A percentile compares a stretch with the other conserved stretches of the same genome.
These are phyloP conservation scores for Cylindroiulus punctatus DNA, from an alignment of 2,888 invertebrate genomes.

Conservation along the genomic window DNA sequence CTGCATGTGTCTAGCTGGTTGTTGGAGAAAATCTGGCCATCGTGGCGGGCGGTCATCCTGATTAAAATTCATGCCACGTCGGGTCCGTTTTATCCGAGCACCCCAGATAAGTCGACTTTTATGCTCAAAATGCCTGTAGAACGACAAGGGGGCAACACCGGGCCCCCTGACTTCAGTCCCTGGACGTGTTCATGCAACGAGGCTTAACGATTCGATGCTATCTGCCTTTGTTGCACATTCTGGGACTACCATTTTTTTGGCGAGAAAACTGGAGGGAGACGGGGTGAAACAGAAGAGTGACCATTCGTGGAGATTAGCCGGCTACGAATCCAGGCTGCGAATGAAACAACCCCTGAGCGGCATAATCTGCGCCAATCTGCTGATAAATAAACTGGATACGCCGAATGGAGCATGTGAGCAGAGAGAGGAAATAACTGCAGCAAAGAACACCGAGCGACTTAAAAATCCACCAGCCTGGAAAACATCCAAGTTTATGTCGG, in stretches of 20 bases:
- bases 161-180: slow-evolving; percentile 35
- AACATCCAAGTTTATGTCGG: slow-evolving; percentile 47
- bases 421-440: background rate
- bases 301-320: background rate
- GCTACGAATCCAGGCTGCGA: background rate
- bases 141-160: slow-evolving; percentile 35
- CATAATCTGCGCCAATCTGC: slow-evolving; percentile 28
- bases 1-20: slow-evolving; percentile 50
- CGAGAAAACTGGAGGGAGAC: background rate
- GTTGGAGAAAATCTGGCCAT: slow-evolving; percentile 42
- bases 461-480: background rate
- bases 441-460: background rate
- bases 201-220: slow-evolving; percentile 49
- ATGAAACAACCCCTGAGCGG: slow-evolving; percentile 19
- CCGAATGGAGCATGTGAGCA: slow-evolving; percentile 40
- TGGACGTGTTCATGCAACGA: slow-evolving; percentile 47
- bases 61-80: slow-evolving; percentile 49
- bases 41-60: slow-evolving; percentile 51
- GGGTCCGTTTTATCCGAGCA: slow-evolving; percentile 51
- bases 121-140: slow-evolving; percentile 32
- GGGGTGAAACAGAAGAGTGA: slow-evolving; percentile 33
- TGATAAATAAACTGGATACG: slow-evolving; percentile 50
- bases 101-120: slow-evolving; percentile 49
- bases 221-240: slow-evolving; percentile 25
- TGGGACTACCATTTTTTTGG: slow-evolving; percentile 5